phyloP scores from a whole-genome alignment of 2,113 vertebrate genomes.

The Hassar affinis region DNA sequence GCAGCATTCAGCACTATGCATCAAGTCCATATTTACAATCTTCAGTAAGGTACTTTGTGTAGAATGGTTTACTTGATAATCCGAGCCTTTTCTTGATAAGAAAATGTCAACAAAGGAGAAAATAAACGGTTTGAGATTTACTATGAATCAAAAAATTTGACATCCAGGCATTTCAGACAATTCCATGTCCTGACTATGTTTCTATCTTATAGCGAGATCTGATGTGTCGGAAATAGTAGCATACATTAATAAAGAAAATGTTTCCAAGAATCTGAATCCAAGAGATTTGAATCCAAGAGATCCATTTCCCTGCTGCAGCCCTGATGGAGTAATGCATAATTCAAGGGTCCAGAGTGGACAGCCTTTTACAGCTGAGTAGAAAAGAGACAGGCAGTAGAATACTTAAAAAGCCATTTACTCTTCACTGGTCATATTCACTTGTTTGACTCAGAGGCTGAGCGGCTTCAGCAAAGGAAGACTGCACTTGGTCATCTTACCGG shows the following conservation, averaged over 20 bases:
- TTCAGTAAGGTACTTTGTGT: no score
- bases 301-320: background rate
- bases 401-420: slow-evolving; percentile 44
- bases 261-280: slow-evolving; percentile 5
- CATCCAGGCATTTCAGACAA: background rate
- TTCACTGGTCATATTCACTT: slow-evolving; percentile 25
- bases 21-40: no score
- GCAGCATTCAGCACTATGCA: background rate
- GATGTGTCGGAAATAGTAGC: slow-evolving; percentile 2
- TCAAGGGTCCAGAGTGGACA: slow-evolving; percentile 27
- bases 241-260: slow-evolving; percentile 19
- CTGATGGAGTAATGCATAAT: slow-evolving; percentile 48
- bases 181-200: background rate
- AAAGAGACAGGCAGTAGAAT: slow-evolving; percentile 24
- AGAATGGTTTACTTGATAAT: background rate
- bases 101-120: no score
- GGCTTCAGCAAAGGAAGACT: background rate
- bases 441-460: slow-evolving; percentile 9
- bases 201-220: background rate
- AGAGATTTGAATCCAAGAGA: background rate
- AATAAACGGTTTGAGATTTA: background rate
- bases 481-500: slow-evolving; percentile 38
- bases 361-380: slow-evolving; percentile 45
- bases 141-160: background rate
- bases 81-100: background rate